A percentile compares a stretch with the other conserved stretches of the same genome.
Evolutionary conservation across 2,888 invertebrate species (phyloP).

Genomic region (Dexiosoma caninum): DNA sequence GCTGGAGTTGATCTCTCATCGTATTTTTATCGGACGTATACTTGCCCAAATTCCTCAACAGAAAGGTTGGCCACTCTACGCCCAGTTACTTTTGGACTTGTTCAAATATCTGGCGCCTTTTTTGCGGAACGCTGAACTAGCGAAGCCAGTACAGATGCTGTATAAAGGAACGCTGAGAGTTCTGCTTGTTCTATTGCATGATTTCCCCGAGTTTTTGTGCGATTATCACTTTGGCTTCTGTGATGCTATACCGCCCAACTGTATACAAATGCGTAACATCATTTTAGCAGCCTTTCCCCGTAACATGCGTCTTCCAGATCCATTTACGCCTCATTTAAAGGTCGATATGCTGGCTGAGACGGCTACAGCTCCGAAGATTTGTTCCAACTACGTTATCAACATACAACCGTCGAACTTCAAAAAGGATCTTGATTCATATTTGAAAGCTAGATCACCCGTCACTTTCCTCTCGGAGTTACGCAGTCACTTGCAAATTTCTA

Average conservation of each 20-base stretch:
- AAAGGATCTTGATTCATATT: slow-evolving; percentile 97
- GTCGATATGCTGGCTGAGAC: slow-evolving; percentile 94
- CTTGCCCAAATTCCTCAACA: slow-evolving; percentile 94
- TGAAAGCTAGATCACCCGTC: slow-evolving; percentile 95
- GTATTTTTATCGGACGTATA: slow-evolving; percentile 96
- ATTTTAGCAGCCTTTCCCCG: slow-evolving; percentile 98
- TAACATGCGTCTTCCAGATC: slow-evolving; percentile 98
- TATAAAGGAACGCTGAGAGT: slow-evolving; percentile 98
- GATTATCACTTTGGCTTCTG: slow-evolving; percentile 99
- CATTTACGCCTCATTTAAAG: slow-evolving; percentile 98
- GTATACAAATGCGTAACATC: slow-evolving; percentile 98
- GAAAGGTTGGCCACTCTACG: slow-evolving; percentile 98
- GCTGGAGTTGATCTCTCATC: slow-evolving; percentile 97
- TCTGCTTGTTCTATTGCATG: slow-evolving; percentile 95
- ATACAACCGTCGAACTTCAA: slow-evolving; percentile 93
- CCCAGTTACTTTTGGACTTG: slow-evolving; percentile 95
- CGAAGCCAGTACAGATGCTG: slow-evolving; percentile 93
- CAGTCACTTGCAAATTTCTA: slow-evolving; percentile 91
- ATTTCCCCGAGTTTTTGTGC: slow-evolving; percentile 99
- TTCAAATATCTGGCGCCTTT: slow-evolving; percentile 98
- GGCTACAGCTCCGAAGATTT: slow-evolving; percentile 90
- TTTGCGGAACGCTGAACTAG: slow-evolving; percentile 96
- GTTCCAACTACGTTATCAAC: slow-evolving; percentile 90
- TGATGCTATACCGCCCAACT: slow-evolving; percentile 99
- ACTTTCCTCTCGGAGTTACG: slow-evolving; percentile 96